phyloP scores from a whole-genome alignment of 2,888 invertebrate species.

The Oxyscelio sp. region DNA sequence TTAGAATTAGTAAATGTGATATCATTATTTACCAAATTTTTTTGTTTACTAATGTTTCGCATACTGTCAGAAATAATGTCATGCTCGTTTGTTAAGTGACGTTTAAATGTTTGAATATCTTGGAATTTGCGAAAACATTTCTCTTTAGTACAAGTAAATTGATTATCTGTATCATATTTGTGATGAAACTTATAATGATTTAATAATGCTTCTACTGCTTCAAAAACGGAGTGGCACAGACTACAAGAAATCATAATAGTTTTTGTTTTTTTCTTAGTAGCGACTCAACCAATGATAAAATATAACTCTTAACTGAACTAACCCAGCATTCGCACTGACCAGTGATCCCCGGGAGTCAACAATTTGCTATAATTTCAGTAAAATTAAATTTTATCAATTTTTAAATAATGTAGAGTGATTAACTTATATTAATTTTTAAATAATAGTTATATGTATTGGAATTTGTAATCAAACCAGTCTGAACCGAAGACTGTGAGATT shows the following conservation, averaged over 20 bases:
- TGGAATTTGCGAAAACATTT: slow-evolving; percentile 20
- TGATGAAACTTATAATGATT: slow-evolving; percentile 16
- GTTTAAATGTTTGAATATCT: not conserved
- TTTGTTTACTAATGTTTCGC: no score
- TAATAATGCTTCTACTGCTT: slow-evolving; percentile 9
- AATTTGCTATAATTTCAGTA: no score
- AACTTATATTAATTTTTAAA: no score
- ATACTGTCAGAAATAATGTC: not conserved
- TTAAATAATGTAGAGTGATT: no score
- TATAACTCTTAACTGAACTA: no score
- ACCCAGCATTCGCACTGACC: no score
- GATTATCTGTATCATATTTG: slow-evolving; percentile 8
- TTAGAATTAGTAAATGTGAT: not conserved
- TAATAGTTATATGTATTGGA: no score
- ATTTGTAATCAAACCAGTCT: no score
- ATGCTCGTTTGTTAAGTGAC: slow-evolving; percentile 8
- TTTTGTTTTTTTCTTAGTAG: no score
- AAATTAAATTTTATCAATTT: no score
- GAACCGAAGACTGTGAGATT: no score
- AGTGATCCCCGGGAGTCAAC: no score
- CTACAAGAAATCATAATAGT: slow-evolving; percentile 3
- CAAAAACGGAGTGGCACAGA: not conserved
- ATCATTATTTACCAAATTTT: not conserved
- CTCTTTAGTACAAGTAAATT: slow-evolving; percentile 4
- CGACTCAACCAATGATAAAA: not conserved